phyloP scores from a whole-genome alignment of 2,113 vertebrate species.

The Trematocara zebra region DNA sequence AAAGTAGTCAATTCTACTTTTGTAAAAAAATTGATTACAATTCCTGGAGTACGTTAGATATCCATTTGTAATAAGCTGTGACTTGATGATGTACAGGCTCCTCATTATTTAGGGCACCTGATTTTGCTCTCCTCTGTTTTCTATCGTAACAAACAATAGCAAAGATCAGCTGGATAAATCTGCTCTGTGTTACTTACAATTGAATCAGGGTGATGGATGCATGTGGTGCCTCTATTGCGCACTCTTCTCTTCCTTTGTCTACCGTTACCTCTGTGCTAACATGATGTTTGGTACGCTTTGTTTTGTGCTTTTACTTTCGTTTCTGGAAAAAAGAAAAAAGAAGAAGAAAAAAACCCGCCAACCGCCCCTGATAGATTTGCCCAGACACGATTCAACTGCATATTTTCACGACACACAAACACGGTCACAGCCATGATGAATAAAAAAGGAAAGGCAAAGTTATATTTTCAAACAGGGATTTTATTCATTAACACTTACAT shows the following conservation, averaged over 20 bases:
- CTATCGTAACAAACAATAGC: neutral
- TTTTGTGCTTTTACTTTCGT: neutral
- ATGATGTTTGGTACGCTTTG: fast-evolving
- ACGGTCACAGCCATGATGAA: neutral
- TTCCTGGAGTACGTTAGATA: neutral
- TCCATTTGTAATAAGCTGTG: neutral
- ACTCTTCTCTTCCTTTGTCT: neutral
- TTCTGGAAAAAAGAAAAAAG: neutral
- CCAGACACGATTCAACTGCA: neutral
- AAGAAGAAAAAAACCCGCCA: neutral
- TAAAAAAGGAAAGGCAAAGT: neutral
- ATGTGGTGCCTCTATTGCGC: neutral
- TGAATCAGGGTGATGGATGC: neutral
- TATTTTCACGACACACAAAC: fast-evolving
- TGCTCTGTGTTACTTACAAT: neutral
- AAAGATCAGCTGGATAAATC: neutral
- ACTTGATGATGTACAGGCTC: fast-evolving
- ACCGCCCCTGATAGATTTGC: neutral
- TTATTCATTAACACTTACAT: neutral
- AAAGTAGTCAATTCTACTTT: neutral
- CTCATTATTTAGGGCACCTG: fast-evolving
- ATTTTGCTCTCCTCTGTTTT: neutral
- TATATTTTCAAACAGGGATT: neutral
- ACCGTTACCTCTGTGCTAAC: neutral
- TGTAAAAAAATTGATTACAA: fast-evolving